phyloP scores from a whole-genome alignment of 92 coral and sea anemone species.

The Ricordea florida region DNA sequence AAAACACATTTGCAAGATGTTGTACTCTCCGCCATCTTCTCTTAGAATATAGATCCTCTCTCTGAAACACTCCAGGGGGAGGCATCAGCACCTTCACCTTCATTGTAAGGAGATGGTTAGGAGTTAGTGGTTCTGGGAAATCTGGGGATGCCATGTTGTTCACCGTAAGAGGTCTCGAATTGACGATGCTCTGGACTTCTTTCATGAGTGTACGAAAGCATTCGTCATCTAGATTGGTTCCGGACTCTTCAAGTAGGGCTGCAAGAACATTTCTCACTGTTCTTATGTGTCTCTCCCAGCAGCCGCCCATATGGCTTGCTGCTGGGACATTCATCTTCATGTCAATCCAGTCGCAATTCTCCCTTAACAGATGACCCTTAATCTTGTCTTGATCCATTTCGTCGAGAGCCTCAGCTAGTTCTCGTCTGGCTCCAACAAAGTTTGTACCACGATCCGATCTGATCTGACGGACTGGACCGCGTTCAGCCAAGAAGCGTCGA shows the following conservation, averaged over 20 bases:
- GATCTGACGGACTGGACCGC: neutral
- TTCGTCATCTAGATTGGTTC: neutral
- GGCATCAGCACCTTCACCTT: too few species aligned
- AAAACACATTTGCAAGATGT: neutral
- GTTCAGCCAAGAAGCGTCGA: neutral
- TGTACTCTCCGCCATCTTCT: neutral
- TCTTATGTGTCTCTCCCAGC: constrained; percentile 49
- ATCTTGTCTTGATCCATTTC: neutral
- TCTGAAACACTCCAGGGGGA: too few species aligned
- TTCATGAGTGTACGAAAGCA: neutral
- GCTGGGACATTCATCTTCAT: constrained; percentile 51
- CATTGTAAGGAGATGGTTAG: too few species aligned
- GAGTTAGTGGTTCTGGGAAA: too few species aligned
- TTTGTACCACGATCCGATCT: neutral
- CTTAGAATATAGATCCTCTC: neutral
- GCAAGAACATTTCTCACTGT: constrained; percentile 40
- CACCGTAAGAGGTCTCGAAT: neutral
- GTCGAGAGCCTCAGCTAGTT: neutral
- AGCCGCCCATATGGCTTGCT: constrained; percentile 59
- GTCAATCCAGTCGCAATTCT: constrained; percentile 49
- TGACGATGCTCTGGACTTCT: neutral
- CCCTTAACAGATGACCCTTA: constrained; percentile 15
- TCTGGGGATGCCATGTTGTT: too few species aligned
- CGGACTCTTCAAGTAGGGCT: neutral
- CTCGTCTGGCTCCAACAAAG: neutral